phyloP scores from a whole-genome alignment of 2,888 invertebrate genomes.

The Dynastes grantii region DNA sequence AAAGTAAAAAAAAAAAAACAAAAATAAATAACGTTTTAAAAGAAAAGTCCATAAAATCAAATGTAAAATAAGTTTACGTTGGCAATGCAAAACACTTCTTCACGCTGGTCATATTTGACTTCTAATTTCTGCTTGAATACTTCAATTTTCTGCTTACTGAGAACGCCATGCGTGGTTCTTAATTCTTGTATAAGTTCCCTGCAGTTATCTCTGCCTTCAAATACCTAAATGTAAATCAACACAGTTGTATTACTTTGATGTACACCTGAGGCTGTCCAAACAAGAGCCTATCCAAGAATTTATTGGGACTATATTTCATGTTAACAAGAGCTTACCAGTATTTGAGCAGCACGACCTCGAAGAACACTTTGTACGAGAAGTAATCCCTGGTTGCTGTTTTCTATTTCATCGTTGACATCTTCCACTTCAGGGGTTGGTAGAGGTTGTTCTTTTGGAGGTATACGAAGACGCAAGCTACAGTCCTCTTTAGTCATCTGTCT shows the following conservation, averaged over 20 bases:
- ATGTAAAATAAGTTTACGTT: conserved; percentile 50
- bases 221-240: conserved; percentile 73
- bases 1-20: conserved; percentile 47
- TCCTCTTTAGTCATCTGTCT: conserved; percentile 52
- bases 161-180: conserved; percentile 78
- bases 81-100: conserved; percentile 57
- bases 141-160: conserved; percentile 72
- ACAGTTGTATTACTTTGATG: not conserved
- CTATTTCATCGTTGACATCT: conserved; percentile 64
- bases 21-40: not conserved
- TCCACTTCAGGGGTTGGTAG: conserved; percentile 64
- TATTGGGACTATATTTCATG: not conserved
- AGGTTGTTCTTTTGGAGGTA: conserved; percentile 57
- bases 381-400: conserved; percentile 73
- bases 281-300: not conserved
- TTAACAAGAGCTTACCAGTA: conserved; percentile 71
- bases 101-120: conserved; percentile 66
- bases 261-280: not conserved
- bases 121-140: conserved; percentile 62
- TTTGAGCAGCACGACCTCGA: conserved; percentile 82
- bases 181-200: conserved; percentile 82
- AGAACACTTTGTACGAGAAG: conserved; percentile 79
- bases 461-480: conserved; percentile 60
- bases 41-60: not conserved
- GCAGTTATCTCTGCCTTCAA: conserved; percentile 80